Evolutionary conservation across 2,888 invertebrate genomes (phyloP).

Genomic region (Diogma glabrata): DNA sequence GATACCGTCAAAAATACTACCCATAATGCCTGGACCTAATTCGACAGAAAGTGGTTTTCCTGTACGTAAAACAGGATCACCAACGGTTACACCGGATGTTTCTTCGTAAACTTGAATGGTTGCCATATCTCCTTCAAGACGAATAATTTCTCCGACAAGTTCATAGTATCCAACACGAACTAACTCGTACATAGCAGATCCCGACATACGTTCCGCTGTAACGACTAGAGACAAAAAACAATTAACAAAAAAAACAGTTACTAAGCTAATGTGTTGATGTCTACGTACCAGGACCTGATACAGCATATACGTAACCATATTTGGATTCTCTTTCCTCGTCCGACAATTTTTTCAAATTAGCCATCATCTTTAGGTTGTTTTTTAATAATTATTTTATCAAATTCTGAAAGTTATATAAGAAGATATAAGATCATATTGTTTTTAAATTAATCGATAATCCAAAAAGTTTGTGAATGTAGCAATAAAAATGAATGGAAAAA

Average conservation of each 20-base stretch:
- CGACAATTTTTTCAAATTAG: slow-evolving; percentile 55
- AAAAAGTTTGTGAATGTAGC: no score
- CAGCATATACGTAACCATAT: slow-evolving; percentile 93
- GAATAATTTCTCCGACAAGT: slow-evolving; percentile 98
- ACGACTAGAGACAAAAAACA: slow-evolving; percentile 59
- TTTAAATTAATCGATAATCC: no score
- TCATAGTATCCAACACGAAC: slow-evolving; percentile 97
- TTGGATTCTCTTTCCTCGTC: slow-evolving; percentile 78
- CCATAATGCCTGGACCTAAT: slow-evolving; percentile 97
- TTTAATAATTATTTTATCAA: no score
- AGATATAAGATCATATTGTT: no score
- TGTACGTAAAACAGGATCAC: slow-evolving; percentile 95
- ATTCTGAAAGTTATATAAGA: no score
- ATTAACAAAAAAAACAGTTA: slow-evolving; percentile 1
- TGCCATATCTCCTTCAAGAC: slow-evolving; percentile 98
- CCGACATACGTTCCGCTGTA: slow-evolving; percentile 97
- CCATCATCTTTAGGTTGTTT: no score
- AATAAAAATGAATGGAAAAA: no score
- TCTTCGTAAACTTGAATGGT: slow-evolving; percentile 98
- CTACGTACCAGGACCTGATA: slow-evolving; percentile 87
- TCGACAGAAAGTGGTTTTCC: slow-evolving; percentile 99
- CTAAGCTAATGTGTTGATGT: neutral
- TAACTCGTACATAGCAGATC: slow-evolving; percentile 99
- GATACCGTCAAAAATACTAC: slow-evolving; percentile 99
- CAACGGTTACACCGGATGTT: slow-evolving; percentile 97